Evolutionary conservation across 1,140 invertebrate species (phyloP).

Genomic region (Phthorimaea operculella): DNA sequence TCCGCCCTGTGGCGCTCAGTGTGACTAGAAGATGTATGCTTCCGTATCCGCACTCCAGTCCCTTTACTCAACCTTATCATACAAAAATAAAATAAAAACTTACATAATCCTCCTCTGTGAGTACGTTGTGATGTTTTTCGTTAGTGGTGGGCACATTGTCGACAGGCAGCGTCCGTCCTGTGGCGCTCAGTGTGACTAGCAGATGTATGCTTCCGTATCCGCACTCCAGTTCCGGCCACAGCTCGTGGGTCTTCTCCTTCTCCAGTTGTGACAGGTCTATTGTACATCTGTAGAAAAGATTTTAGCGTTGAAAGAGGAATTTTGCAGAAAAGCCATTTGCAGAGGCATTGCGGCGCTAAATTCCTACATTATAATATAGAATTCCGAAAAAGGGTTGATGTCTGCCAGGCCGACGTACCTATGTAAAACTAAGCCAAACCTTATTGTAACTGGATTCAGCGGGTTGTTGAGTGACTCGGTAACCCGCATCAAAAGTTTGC

Average conservation of each 20-base stretch:
- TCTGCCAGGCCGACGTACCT: no score
- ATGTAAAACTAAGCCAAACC: no score
- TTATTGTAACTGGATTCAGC: no score
- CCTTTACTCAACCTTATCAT: no score
- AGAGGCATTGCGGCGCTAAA: no score
- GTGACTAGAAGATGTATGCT: slow-evolving; percentile 51
- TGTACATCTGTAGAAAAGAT: slow-evolving; percentile 29
- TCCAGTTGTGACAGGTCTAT: slow-evolving; percentile 52
- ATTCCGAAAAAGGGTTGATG: no score
- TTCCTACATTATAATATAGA: no score
- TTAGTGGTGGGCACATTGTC: slow-evolving; percentile 45
- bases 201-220: slow-evolving; percentile 51
- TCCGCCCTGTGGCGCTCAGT: slow-evolving; percentile 34
- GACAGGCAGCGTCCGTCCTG: slow-evolving; percentile 20
- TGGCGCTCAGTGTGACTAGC: slow-evolving; percentile 43
- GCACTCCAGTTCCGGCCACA: slow-evolving; percentile 54
- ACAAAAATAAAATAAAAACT: no score
- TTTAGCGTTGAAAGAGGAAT: no score
- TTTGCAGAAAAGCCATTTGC: no score
- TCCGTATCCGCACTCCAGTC: slow-evolving; percentile 52
- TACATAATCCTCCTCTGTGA: slow-evolving; percentile 45
- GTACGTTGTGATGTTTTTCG: slow-evolving; percentile 22
- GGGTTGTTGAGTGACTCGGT: no score
- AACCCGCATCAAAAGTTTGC: no score
- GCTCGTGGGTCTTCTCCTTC: slow-evolving; percentile 50